Evolutionary conservation across 1,140 invertebrate species (phyloP), one percentile per base, ranked within the genome.

Genomic region (Pachypsylla venusta): DNA sequence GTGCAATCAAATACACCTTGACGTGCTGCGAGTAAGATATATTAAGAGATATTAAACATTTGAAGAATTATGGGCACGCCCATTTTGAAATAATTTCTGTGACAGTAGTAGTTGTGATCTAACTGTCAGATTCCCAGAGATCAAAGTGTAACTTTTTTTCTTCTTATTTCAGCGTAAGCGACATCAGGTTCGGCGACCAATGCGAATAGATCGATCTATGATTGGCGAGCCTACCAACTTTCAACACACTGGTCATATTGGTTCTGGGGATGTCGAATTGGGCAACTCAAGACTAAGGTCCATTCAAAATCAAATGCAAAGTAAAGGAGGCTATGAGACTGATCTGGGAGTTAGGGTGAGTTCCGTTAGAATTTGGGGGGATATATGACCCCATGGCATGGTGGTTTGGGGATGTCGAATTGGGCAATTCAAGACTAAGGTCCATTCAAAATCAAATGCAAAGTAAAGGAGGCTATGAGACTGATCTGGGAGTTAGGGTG

Each of bases 191-290:
- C 60, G 81, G 40, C 76, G 79, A 58, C 75, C 84, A 64, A 70
- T 81, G 63, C 81, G 84, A 72, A 90, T 94, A 75, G 91, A 94
- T 71, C 77, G 89, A 27, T 89, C 87, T 39, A 93, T 93, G 89
- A 94, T 94, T 67, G 86, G 91, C 55, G 81, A 81, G 57, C 91
- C 91, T 4, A 93, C 88, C 59, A 89, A 94, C 73, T 94, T 94
- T 70, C 82, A 87, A 61, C 91, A 94, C 68, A 92, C 89, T n/a
- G 88, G 82, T 56, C 88, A 92, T 69, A 85, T 89, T 67, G 79
- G 91, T n/a, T 88, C 87, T n/a, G 83, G 83, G 22, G 90, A 93
- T 70, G 77, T 87, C 54, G 83, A 85, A 65, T 78, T 85, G 71
- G 82, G 79, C 1, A 81, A 79, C 58, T 81, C 83, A 42, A 76